A percentile compares a stretch with the other conserved stretches of the same genome.
Conservation (phyloP, 92 coral and sea anemone species). For the Actinernus sp. region DNA sequence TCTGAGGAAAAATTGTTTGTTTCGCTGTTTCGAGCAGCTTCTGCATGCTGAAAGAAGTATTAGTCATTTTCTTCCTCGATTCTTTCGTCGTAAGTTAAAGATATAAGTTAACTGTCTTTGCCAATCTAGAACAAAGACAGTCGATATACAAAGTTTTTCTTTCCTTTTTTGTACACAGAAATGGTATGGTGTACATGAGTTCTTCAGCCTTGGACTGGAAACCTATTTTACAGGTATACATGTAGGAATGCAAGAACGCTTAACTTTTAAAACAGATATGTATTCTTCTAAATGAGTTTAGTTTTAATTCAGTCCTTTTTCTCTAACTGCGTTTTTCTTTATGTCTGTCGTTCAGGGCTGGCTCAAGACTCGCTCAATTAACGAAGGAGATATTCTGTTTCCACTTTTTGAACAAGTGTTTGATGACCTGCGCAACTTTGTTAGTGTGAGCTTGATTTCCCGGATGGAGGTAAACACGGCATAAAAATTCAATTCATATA, state of each 20-base stretch:
- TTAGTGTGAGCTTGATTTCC: conserved; percentile 73
- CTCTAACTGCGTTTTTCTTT: no score
- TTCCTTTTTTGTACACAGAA: conserved; percentile 41
- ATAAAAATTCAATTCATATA: no score
- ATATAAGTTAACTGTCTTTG: no score
- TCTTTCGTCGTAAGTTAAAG: no score
- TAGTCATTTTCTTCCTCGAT: no score
- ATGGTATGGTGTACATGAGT: conserved; percentile 99
- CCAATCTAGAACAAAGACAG: no score
- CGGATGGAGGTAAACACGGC: conserved; percentile 82
- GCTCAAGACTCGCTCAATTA: conserved; percentile 85
- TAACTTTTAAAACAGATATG: background rate
- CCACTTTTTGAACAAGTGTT: conserved; percentile 90
- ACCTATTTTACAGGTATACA: conserved; percentile 84
- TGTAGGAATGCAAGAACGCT: no score
- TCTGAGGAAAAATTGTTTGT: no score
- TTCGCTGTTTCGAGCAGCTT: no score
- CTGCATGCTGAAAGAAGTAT: no score
- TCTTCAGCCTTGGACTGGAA: conserved; percentile 96
- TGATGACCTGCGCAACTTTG: conserved; percentile 70
- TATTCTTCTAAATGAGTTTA: background rate
- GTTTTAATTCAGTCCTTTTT: background rate
- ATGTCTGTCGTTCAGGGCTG: conserved; percentile 92
- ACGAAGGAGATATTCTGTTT: conserved; percentile 85
- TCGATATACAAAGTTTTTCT: no score